A percentile compares a stretch with the other conserved stretches of the same genome.
Conservation (phyloP, 2,113 vertebrate genomes). For the Gallinago paraguaiae region DNA sequence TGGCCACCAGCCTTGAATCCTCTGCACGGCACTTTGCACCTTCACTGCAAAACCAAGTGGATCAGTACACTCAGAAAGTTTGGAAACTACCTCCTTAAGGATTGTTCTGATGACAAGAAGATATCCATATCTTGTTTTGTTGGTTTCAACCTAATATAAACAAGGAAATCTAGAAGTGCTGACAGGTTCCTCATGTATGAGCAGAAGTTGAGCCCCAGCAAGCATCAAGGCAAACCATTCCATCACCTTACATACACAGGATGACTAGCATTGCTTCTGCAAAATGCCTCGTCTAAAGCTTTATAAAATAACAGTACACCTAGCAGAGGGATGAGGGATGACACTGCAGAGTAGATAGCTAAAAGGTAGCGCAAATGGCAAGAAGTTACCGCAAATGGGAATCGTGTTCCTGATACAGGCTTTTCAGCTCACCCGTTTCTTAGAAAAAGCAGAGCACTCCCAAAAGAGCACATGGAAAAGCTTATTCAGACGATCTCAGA, state of each 20-base stretch:
- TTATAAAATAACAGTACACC: neutral
- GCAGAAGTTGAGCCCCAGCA: neutral
- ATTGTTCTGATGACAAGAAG: neutral
- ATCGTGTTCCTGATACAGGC: neutral
- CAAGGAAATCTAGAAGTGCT: neutral
- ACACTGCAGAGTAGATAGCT: neutral
- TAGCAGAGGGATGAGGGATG: neutral
- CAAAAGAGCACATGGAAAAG: neutral
- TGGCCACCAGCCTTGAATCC: neutral
- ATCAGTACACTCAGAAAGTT: neutral
- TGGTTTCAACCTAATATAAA: neutral
- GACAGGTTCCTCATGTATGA: neutral
- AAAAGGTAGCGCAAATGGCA: neutral
- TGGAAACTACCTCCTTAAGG: neutral
- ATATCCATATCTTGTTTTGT: neutral
- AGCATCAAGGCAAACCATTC: neutral
- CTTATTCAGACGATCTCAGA: neutral
- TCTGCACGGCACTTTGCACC: neutral
- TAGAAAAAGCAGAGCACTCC: neutral
- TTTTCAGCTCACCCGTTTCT: neutral
- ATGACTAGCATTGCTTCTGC: neutral
- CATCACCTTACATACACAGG: neutral
- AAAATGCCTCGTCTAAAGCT: neutral
- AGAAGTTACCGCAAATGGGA: neutral
- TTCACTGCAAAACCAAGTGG: neutral